Base-by-base conservation (phyloP, 2,888 invertebrate genomes). In the Synanthedon vespiformis region DNA sequence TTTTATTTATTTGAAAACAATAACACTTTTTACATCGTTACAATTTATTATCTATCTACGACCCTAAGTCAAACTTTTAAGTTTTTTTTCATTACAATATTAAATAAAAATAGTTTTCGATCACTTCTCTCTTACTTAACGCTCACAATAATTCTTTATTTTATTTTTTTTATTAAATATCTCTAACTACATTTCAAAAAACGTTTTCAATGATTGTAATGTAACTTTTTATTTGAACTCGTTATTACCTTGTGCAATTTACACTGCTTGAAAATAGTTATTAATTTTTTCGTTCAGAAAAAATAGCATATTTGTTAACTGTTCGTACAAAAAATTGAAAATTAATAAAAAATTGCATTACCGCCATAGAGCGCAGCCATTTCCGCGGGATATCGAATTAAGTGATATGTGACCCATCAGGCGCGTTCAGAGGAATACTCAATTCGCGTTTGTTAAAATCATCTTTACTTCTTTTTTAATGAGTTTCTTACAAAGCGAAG, bases 21-120 rank as follows among this genome's bases (percentile, higher is more conserved):
- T 12, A 48, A 6, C 4, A 16, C 12, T 18, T 60, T 63, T 61
- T 61, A 63, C 58, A 58, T 63, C 55, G 58, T 65, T 61, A 68
- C 65, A 68, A 69, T 77, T 79, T 77, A 75, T 76, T 79, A 57
- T 59, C 82, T 83, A 83, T 65, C 82, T 82, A 83, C 76, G 54
- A 65, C 59, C 64, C 72, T 80, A 72, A 67, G 62, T 60, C 67
- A 55, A 69, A 68, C 57, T 57, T 56, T 67, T 67, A 16, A 12
- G 56, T 62, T 66, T 61, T 61, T 61, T 60, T 67, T 63, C 60
- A 55, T 57, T 53, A 52, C 52, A 48, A 64, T 67, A 61, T 68
- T 71, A 74, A 74, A 69, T 71, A 68, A 77, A 73, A 69, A 68
- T 73, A 74, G 61, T 44, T n/a, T 41, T 51, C 27, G 51, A 50